Evolutionary conservation across 2,113 vertebrate species (phyloP).

Genomic region (Semicossyphus pulcher): DNA sequence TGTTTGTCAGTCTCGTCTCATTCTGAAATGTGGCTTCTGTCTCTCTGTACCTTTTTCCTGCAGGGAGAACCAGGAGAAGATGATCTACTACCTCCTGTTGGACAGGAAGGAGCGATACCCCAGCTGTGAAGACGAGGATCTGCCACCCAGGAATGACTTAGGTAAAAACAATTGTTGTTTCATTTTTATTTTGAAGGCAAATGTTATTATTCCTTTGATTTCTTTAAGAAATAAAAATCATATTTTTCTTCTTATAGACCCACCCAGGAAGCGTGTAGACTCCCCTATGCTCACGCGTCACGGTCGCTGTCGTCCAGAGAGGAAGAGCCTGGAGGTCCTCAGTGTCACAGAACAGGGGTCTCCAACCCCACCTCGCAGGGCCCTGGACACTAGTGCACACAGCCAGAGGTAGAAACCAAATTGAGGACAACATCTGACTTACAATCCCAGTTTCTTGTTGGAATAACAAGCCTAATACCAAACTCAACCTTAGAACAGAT

Average conservation of each 20-base stretch:
- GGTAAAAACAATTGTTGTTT: constrained; percentile 76
- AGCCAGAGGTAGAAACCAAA: constrained; percentile 86
- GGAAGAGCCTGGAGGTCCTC: constrained; percentile 93
- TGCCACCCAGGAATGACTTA: constrained; percentile 89
- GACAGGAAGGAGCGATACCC: constrained; percentile 95
- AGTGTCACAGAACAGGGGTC: constrained; percentile 92
- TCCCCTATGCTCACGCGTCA: constrained; percentile 95
- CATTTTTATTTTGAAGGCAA: not conserved
- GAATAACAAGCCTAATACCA: too few relatives aligned
- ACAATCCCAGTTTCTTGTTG: too few relatives aligned
- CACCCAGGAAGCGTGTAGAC: constrained; percentile 91
- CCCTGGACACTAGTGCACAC: constrained; percentile 90
- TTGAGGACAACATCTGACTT: not conserved
- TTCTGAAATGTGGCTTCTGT: not conserved
- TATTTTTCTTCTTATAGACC: constrained; percentile 76
- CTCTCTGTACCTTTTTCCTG: not conserved
- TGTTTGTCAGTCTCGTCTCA: not conserved
- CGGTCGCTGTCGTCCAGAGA: constrained; percentile 90
- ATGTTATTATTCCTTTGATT: not conserved
- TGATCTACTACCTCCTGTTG: constrained; percentile 94
- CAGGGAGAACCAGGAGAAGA: constrained; percentile 95
- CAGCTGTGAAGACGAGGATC: constrained; percentile 92
- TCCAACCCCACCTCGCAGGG: constrained; percentile 89
- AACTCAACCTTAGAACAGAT: too few relatives aligned
- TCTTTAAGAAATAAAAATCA: not conserved